Evolutionary conservation across 2,888 invertebrate species (phyloP), one percentile per base, ranked within the genome.

Genomic region (Eupithecia subumbrata): DNA sequence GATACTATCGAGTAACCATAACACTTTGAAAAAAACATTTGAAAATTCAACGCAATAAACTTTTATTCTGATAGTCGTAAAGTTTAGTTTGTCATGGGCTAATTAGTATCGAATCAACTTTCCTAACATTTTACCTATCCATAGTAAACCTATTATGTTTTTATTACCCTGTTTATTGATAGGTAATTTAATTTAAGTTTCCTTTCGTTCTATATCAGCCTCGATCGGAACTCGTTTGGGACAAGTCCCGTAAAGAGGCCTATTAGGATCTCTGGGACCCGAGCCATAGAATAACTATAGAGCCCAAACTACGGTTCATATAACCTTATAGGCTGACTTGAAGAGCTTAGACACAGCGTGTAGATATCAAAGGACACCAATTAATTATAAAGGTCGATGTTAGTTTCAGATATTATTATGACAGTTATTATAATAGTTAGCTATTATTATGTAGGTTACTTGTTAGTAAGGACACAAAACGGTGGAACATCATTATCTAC

Each of bases 191-290:
- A 52, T 14, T 34, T 0, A 34, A 64, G 64, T 18, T 64, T 64
- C 18, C 34, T 34, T 34, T 34, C 11, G 9, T 34, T 9, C 30
- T 64, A 9, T 18, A 34, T 18, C 34, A 56, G 22, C 2, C 43
- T 43, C 40, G 12, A 71, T 48, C 56, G n/a, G 34, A 60, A 64
- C 16, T 22, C 30, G 18, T 67, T 74, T 70, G 52, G 18, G 30
- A 71, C 40, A 22, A 56, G 56, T 69, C 22, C 60, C 66, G 45
- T 67, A 34, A 73, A 73, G 18, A 64, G 18, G 18, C 43, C 63
- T 69, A 71, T 56, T 70, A 68, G 69, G 69, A 71, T 74, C 18
- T 37, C 71, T 63, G 30, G 52, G 69, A 22, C 63, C 56, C 48
- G 52, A 73, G 63, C 11, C 11, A n/a, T 52, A 48, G 5, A 18